Base-by-base conservation (phyloP, 2,113 vertebrate genomes). In the Acrocephalus kingi region DNA sequence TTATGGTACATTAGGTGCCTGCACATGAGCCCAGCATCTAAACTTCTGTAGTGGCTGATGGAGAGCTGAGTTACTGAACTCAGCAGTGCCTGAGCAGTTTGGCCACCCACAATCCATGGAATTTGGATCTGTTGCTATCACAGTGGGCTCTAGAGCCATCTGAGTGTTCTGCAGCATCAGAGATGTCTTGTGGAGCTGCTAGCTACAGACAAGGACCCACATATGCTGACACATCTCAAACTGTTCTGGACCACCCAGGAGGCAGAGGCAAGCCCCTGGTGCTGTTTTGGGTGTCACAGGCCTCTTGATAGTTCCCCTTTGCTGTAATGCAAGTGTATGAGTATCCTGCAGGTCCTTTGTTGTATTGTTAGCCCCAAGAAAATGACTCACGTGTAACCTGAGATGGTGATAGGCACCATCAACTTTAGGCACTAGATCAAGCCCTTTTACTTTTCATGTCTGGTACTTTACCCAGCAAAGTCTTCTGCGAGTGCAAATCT, bases 231-330 rank as follows among this genome's bases (percentile, higher is more conserved):
- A 37, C 33, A 69, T 51, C 69, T 92, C 46, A 66, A 66, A 41
- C 7, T 24, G 4, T n/a, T 31, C 24, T 45, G 69, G 59, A 59
- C 19, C 20, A 56, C 27, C 33, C 6, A 10, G 28, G 43, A 86
- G 72, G 41, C 25, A 75, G n/a, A 75, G 15, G 4, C 1, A 2
- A 73, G 41, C 4, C 14, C 6, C 3, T 1, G 0, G 30, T 15
- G 37, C 15, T 37, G 39, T 56, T 93, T 52, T 69, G 74, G 19
- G 33, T 62, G 30, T 55, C 41, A 30, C 9, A 15, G 35, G 11
- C 23, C 33, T 35, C 55, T 55, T 31, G 23, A 41, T 21, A 37
- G 8, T 3, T 35, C 35, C 15, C 10, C 22, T n/a, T 20, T 39
- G 17, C 16, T 75, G 1, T 20, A 49, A 20, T 27, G 31, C 3